These are phyloP conservation scores for Lutjanus argentimaculatus DNA, from an alignment of 2,797 vertebrate species.

Conservation along the genomic window DNA sequence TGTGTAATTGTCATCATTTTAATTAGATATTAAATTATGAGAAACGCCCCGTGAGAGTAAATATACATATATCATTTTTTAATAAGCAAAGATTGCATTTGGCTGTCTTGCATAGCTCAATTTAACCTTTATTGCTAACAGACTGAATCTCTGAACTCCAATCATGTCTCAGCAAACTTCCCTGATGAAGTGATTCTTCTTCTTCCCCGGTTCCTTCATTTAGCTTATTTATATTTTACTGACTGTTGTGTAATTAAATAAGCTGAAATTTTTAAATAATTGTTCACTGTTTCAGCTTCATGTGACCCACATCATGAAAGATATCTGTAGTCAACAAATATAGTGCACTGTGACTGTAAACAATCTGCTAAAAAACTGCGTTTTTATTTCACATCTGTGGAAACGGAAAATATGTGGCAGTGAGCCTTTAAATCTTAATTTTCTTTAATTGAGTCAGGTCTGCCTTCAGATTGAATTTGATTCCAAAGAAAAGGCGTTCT, in stretches of 20 bases:
- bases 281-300: neutral
- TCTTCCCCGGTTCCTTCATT: slow-evolving; percentile 14
- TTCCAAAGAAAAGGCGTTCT: slow-evolving; percentile 13
- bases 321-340: slow-evolving; percentile 25
- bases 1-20: slow-evolving; percentile 32
- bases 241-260: slow-evolving; percentile 29
- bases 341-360: neutral
- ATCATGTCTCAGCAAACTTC: slow-evolving; percentile 68
- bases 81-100: slow-evolving; percentile 73
- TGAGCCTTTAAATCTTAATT: neutral
- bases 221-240: slow-evolving; percentile 19
- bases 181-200: slow-evolving; percentile 52
- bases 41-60: slow-evolving; percentile 46
- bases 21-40: slow-evolving; percentile 49
- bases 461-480: neutral
- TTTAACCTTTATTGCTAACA: slow-evolving; percentile 79
- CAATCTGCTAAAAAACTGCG: slow-evolving; percentile 9
- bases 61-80: slow-evolving; percentile 50
- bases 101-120: slow-evolving; percentile 83
- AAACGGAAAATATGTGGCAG: slow-evolving; percentile 1
- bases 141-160: slow-evolving; percentile 66
- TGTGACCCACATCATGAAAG: slow-evolving; percentile 5
- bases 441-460: neutral
- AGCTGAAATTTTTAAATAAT: slow-evolving; percentile 13
- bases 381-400: slow-evolving; percentile 11